Evolutionary conservation across 2,797 vertebrate species (phyloP), one percentile per base, ranked within the genome.

Genomic region (Sebastes wilsoni): DNA sequence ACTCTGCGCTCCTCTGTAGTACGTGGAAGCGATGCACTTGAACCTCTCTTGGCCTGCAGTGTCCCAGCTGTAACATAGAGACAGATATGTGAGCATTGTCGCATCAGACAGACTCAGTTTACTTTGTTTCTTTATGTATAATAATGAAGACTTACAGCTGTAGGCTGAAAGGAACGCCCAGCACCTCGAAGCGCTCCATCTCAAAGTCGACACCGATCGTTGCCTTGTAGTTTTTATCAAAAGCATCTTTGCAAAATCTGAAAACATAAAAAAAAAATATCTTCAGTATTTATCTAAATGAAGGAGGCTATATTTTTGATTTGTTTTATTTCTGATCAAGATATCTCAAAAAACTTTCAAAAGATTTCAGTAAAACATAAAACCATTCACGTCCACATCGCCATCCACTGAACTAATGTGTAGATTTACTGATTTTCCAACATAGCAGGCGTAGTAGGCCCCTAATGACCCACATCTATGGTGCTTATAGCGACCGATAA

Each of bases 141-240:
- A 11, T n/a, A 22, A 36, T 14, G 2, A 27, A 20, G 14, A 97
- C 98, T 96, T 91, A 99, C 98, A 99, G 95, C 93, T 99, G 98
- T 8, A 99, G 93, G 85, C 97, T 99, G 94, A 99, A 99, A 49
- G 98, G 98, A 72, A 99, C 94, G 0, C 98, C 98, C 66, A 99
- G 88, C 89, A 99, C 97, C 91, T 99, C 98, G 22, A 99, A 99
- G 10, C 98, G 94, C 90, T 99, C 98, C 97, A 99, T 99, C 94
- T 99, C 98, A 66, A 99, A 99, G 94, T 99, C 98, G 23, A 99
- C 98, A 7, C 98, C 98, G 0, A 99, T 99, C n/a, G 98, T 99
- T 1, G 97, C 98, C 88, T 99, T 99, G 94, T 99, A 99, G 94
- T 99, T 98, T 93, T 98, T 99, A 92, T 99, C 97, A 12, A 99